Conservation (phyloP, 2,113 vertebrate species). For the Danio rerio region DNA sequence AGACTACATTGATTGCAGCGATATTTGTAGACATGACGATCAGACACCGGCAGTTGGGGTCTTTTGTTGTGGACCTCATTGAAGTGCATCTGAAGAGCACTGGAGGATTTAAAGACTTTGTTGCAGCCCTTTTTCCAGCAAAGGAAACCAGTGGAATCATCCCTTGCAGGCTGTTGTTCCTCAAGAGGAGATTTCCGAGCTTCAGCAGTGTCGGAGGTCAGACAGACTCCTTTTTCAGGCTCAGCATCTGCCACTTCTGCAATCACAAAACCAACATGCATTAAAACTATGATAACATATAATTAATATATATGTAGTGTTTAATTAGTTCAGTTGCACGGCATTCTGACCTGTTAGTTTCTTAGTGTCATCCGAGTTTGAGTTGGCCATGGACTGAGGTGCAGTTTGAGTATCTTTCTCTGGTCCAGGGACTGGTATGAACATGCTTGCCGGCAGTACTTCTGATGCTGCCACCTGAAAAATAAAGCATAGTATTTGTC, state of each 20-base stretch:
- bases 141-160: slow-evolving; percentile 89
- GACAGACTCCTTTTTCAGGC: slow-evolving; percentile 80
- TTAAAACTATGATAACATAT: not conserved
- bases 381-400: slow-evolving; percentile 70
- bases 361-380: slow-evolving; percentile 81
- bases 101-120: slow-evolving; percentile 95
- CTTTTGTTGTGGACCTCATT: slow-evolving; percentile 95
- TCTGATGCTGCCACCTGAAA: slow-evolving; percentile 93
- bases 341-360: slow-evolving; percentile 87
- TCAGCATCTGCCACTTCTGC: slow-evolving; percentile 86
- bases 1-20: slow-evolving; percentile 98
- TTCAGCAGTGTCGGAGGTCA: slow-evolving; percentile 79
- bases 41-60: slow-evolving; percentile 93
- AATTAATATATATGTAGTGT: not conserved
- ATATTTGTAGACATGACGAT: slow-evolving; percentile 98
- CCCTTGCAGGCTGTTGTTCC: slow-evolving; percentile 81
- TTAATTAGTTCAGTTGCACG: not conserved
- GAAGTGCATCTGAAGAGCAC: slow-evolving; percentile 95
- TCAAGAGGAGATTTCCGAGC: slow-evolving; percentile 81
- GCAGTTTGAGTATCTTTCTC: slow-evolving; percentile 82
- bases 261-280: slow-evolving; percentile 15
- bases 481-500: slow-evolving; percentile 59
- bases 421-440: slow-evolving; percentile 85
- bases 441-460: slow-evolving; percentile 96
- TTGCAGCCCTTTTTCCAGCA: slow-evolving; percentile 99